These are phyloP conservation scores for Camptogramma bilineatum DNA, from an alignment of 2,888 invertebrate species.

Conservation along the genomic window DNA sequence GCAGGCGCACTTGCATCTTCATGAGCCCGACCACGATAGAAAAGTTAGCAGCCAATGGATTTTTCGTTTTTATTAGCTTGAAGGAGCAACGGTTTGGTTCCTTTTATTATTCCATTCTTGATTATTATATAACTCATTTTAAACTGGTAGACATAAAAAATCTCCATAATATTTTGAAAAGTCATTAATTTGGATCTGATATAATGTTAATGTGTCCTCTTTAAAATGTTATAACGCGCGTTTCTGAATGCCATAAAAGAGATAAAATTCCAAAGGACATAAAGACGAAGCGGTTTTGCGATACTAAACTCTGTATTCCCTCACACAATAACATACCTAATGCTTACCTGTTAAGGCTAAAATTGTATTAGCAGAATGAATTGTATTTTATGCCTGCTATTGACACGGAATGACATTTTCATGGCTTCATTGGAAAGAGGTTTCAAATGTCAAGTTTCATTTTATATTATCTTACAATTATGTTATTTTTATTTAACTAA, in stretches of 20 bases:
- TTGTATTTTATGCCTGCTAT: conserved; percentile 36
- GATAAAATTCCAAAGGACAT: conserved; percentile 31
- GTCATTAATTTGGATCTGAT: too few species aligned
- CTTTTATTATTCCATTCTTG: too few species aligned
- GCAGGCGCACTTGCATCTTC: too few species aligned
- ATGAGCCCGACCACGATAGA: too few species aligned
- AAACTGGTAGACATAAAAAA: too few species aligned
- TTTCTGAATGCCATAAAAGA: conserved; percentile 17
- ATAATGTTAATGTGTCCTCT: too few species aligned
- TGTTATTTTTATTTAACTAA: conserved; percentile 6
- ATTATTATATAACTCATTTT: too few species aligned
- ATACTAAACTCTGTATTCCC: background rate
- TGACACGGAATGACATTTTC: conserved; percentile 47
- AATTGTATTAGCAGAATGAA: conserved; percentile 24
- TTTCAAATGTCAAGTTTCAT: conserved; percentile 41
- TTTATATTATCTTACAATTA: background rate
- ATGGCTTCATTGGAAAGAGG: conserved; percentile 51
- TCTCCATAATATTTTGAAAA: too few species aligned
- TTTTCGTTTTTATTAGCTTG: too few species aligned
- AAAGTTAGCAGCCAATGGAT: too few species aligned
- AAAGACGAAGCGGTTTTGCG: conserved; percentile 20
- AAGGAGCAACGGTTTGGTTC: too few species aligned
- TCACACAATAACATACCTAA: background rate
- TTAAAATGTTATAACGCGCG: background rate
- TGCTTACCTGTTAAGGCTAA: background rate